Percentiles rank a stretch among this genome's conserved stretches.
phyloP scores from a whole-genome alignment of 23 tunicate species.

The Halocynthia aurantium region DNA sequence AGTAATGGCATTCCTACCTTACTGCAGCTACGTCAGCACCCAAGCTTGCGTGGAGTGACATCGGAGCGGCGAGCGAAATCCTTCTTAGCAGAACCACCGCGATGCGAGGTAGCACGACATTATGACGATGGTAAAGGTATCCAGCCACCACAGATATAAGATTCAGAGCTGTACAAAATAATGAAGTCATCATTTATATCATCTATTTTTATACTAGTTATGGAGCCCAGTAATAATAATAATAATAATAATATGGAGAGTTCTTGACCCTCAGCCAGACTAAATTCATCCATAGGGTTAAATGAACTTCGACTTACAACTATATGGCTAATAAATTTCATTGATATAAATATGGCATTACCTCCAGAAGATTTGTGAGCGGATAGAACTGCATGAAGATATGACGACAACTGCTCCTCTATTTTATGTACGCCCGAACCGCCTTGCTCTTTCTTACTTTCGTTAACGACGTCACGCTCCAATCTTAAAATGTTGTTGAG shows the following conservation, averaged over 20 bases:
- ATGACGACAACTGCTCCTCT: background rate
- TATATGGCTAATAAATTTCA: background rate
- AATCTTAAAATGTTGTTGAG: slow-evolving; percentile 69
- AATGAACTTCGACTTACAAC: background rate
- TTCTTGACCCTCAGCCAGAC: no score
- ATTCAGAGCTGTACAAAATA: slow-evolving; percentile 32
- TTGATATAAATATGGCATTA: background rate
- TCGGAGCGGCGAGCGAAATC: slow-evolving; percentile 69
- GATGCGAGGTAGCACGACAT: slow-evolving; percentile 54
- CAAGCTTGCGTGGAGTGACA: slow-evolving; percentile 79
- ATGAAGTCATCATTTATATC: no score
- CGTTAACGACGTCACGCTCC: slow-evolving; percentile 16
- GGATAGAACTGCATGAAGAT: slow-evolving; percentile 1
- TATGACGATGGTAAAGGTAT: slow-evolving; percentile 76
- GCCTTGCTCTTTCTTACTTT: background rate
- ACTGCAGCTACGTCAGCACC: slow-evolving; percentile 66
- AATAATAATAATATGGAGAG: no score
- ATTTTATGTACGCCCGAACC: slow-evolving; percentile 1
- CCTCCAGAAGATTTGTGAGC: slow-evolving; percentile 3
- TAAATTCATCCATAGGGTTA: no score
- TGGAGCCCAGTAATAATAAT: no score
- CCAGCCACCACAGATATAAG: slow-evolving; percentile 62
- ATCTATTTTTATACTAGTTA: no score
- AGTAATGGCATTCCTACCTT: slow-evolving; percentile 23
- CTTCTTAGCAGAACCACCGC: slow-evolving; percentile 67